Evolutionary conservation across 1,140 invertebrate species (phyloP).

Genomic region (Platorchestia sp.): DNA sequence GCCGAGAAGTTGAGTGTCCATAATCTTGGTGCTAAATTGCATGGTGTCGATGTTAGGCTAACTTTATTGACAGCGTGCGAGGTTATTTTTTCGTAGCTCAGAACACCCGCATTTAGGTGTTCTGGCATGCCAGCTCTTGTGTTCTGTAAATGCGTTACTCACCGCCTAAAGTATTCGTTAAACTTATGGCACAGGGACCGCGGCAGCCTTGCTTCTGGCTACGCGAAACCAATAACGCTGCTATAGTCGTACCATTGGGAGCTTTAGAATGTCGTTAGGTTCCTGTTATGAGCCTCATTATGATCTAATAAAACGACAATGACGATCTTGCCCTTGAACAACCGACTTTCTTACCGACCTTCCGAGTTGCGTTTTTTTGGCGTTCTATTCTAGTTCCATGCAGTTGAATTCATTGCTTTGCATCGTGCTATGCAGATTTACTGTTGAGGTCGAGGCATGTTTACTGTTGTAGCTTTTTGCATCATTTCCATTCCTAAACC

Average conservation of each 20-base stretch:
- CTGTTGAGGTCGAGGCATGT: background rate
- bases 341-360: background rate
- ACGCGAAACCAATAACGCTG: background rate
- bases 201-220: background rate
- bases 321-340: conserved; percentile 19
- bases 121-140: background rate
- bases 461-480: background rate
- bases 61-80: background rate
- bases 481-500: background rate
- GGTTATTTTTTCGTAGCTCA: background rate
- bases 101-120: background rate
- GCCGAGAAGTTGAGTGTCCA: too few species aligned
- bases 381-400: background rate
- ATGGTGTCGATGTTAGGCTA: background rate
- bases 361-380: background rate
- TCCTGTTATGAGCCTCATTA: conserved; percentile 4
- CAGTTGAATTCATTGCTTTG: background rate
- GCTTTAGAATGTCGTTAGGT: background rate
- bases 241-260: background rate
- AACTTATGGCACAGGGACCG: background rate
- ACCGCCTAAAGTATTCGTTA: background rate
- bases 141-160: background rate
- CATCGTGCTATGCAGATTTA: background rate
- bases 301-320: conserved; percentile 9
- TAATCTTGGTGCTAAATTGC: too few species aligned